Percentiles rank a stretch among this genome's conserved stretches.
Evolutionary conservation across 2,113 vertebrate species (phyloP).

Genomic region (Atherinomorus stipes): DNA sequence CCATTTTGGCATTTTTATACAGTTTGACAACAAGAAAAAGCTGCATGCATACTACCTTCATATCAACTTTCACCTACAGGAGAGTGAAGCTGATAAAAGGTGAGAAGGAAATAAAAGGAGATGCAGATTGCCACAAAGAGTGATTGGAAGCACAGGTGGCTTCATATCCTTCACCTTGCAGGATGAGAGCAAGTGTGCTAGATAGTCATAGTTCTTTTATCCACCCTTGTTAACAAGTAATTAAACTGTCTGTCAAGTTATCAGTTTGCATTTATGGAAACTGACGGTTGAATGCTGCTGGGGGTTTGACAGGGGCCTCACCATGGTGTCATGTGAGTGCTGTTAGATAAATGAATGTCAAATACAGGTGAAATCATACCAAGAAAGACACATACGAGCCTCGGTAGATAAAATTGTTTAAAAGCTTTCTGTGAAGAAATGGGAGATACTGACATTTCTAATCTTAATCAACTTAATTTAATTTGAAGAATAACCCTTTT

Average conservation of each 20-base stretch:
- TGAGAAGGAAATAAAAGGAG: too few relatives aligned
- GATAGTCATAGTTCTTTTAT: conserved; percentile 24
- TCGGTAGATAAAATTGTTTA: not conserved
- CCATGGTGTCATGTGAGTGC: conserved; percentile 17
- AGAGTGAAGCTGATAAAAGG: too few relatives aligned
- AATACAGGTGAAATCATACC: conserved; percentile 39
- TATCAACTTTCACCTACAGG: too few relatives aligned
- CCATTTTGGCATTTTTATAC: too few relatives aligned
- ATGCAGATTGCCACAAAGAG: conserved; percentile 20
- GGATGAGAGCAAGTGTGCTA: conserved; percentile 34
- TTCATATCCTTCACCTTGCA: conserved; percentile 31
- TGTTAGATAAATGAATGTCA: conserved; percentile 49
- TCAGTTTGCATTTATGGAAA: conserved; percentile 44
- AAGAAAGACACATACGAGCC: not conserved
- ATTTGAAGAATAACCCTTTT: conserved; percentile 19
- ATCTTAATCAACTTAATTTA: conserved; percentile 1
- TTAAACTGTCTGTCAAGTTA: conserved; percentile 69
- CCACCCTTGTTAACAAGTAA: conserved; percentile 64
- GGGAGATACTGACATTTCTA: conserved; percentile 8
- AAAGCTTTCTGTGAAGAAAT: conserved; percentile 22
- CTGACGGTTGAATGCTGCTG: conserved; percentile 52
- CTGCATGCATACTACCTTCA: too few relatives aligned
- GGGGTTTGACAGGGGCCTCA: conserved; percentile 3
- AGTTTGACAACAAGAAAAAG: too few relatives aligned
- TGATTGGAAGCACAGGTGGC: conserved; percentile 46